Base-by-base conservation (phyloP, 2,888 invertebrate genomes). In the Parascotia fuliginaria region DNA sequence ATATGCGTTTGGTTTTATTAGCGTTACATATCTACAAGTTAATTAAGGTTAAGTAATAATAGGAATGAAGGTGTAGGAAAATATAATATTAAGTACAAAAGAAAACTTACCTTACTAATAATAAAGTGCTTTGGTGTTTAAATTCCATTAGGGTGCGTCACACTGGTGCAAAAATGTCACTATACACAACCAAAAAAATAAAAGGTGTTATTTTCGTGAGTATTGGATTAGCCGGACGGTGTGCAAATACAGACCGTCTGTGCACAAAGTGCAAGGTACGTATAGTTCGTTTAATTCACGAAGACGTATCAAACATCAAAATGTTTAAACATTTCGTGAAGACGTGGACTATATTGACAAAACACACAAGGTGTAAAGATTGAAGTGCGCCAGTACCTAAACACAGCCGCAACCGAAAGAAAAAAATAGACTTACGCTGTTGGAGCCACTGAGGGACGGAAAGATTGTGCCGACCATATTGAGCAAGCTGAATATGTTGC, bases 401-500 rank as follows among this genome's bases (percentile, higher is more conserved):
- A n/a, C n/a, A n/a, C n/a, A n/a, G n/a, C n/a, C n/a, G n/a, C n/a
- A n/a, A n/a, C n/a, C n/a, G n/a, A n/a, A n/a, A n/a, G n/a, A n/a
- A n/a, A n/a, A n/a, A n/a, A n/a, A n/a, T n/a, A 7, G 29, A 83
- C 87, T 87, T 54, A 87, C 88, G 44, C 66, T 75, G 7, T 70
- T 54, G 2, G 73, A 62, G 33, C 81, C 85, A 51, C 66, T 75
- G 66, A 57, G 2, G 74, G 81, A 75, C 0, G 89, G 84, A 29
- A 90, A 79, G 13, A 92, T 52, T 0, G 85, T 76, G 1, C 66
- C 71, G 3, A 79, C 82, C 4, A 91, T 52, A 41, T 80, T 83
- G 4, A 91, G 68, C 13, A 92, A 60, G 42, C 85, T 90, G 64
- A 86, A 71, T 27, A 92, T 63, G 55, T 75, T 86, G 66, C 89